Conservation (phyloP, 2,113 vertebrate genomes). For the Melozone crissalis region DNA sequence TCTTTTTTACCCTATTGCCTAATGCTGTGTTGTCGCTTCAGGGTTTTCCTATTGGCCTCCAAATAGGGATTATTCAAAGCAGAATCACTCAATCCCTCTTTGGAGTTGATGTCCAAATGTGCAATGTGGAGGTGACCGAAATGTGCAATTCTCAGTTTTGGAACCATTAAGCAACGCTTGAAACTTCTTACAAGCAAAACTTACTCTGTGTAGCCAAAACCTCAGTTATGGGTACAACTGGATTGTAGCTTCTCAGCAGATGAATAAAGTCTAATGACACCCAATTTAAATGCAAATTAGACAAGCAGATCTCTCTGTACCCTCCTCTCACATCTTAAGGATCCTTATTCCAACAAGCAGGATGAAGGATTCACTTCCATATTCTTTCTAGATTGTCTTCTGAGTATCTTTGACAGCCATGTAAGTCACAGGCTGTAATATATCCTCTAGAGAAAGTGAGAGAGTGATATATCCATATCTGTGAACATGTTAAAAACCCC, state of each 20-base stretch:
- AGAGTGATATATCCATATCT: not conserved
- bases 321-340: not conserved
- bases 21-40: not conserved
- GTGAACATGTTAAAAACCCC: not conserved
- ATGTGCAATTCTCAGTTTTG: not conserved
- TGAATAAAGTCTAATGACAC: not conserved
- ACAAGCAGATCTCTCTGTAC: not conserved
- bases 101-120: not conserved
- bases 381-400: not conserved
- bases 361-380: not conserved
- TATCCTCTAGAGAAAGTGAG: not conserved
- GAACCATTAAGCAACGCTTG: not conserved
- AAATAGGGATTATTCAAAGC: not conserved
- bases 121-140: not conserved
- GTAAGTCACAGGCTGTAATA: not conserved
- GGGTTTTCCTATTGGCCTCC: not conserved
- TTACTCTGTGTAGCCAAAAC: not conserved
- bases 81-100: not conserved
- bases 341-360: not conserved
- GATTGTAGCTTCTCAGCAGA: not conserved
- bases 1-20: not conserved
- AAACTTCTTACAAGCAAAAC: not conserved
- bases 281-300: not conserved
- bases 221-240: fast-evolving
- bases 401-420: not conserved